phyloP scores from a whole-genome alignment of 2,113 vertebrate genomes.

The Campylomormyrus numenius region DNA sequence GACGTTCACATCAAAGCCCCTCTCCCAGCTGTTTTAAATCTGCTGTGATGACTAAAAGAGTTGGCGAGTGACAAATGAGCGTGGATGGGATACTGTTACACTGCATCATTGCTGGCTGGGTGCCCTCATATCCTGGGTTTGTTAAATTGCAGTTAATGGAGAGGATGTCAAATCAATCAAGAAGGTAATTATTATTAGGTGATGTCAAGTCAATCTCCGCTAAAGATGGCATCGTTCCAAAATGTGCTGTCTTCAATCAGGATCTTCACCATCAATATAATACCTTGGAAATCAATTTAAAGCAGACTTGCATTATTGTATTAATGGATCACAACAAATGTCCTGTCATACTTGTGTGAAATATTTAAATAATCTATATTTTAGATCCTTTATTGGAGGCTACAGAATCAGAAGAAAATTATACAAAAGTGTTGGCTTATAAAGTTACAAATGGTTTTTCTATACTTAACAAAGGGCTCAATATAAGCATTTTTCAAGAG shows the following conservation, averaged over 20 bases:
- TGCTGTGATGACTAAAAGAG: slow-evolving; percentile 46
- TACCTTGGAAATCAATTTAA: neutral
- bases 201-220: neutral
- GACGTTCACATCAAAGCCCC: slow-evolving; percentile 13
- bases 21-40: slow-evolving; percentile 23
- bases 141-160: neutral
- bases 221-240: slow-evolving; percentile 26
- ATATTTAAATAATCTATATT: neutral
- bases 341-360: neutral
- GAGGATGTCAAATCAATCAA: neutral
- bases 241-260: neutral
- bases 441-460: neutral
- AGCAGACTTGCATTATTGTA: neutral
- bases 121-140: neutral
- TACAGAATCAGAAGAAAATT: neutral
- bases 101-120: neutral
- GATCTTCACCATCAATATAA: neutral
- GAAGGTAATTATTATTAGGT: neutral
- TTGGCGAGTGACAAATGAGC: neutral
- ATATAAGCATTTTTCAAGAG: neutral
- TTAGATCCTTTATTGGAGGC: neutral
- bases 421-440: neutral
- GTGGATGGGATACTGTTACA: neutral
- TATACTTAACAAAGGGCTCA: neutral
- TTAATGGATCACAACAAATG: neutral